phyloP scores from a whole-genome alignment of 92 coral and sea anemone genomes.

The Epizoanthus illoricatus region DNA sequence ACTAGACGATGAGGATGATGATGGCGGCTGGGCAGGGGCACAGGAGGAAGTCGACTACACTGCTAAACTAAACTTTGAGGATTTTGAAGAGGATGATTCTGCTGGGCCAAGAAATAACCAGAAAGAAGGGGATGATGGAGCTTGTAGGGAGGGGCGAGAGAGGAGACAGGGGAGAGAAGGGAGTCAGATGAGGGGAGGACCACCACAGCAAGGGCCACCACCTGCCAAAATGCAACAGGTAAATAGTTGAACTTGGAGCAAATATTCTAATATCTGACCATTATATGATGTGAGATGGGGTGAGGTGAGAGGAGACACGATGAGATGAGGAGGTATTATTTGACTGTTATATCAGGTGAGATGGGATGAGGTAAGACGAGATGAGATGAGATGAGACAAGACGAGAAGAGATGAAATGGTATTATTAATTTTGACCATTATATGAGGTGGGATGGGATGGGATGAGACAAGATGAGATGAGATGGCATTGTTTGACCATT shows the following conservation, averaged over 20 bases:
- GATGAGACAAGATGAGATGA: no score
- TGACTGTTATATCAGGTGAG: no score
- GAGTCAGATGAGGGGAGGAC: constrained; percentile 34
- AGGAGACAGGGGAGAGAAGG: constrained; percentile 31
- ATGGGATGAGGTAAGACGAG: no score
- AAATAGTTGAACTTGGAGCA: neutral
- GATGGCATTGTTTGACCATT: no score
- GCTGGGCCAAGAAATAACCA: neutral
- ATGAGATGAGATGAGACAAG: no score
- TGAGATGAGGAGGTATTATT: no score
- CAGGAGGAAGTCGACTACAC: constrained; percentile 98
- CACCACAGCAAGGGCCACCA: constrained; percentile 40
- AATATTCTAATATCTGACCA: no score
- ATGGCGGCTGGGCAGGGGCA: constrained; percentile 99
- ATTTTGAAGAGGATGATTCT: constrained; percentile 78
- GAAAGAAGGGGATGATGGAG: constrained; percentile 19
- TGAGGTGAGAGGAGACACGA: no score
- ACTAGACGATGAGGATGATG: constrained; percentile 92
- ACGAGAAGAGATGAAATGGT: no score
- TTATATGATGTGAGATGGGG: no score
- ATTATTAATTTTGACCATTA: no score
- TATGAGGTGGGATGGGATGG: no score
- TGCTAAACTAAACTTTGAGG: constrained; percentile 95
- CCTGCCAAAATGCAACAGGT: constrained; percentile 7
- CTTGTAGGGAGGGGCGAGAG: constrained; percentile 22